Evolutionary conservation across 1,140 invertebrate species (phyloP).

Genomic region (Zaprionus ornatus): DNA sequence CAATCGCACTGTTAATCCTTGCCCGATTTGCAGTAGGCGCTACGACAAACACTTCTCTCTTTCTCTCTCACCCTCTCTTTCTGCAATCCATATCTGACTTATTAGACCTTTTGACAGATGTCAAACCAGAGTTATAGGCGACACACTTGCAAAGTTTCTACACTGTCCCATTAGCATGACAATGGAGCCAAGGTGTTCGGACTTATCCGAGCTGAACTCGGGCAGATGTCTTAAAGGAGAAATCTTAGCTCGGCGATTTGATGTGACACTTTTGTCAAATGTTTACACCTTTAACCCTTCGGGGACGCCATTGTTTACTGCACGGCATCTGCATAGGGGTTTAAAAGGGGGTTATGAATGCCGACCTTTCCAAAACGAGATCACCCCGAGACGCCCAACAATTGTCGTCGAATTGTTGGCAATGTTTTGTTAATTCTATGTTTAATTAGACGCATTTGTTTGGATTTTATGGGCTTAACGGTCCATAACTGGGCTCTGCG

Average conservation of each 20-base stretch:
- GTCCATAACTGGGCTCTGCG: conserved; percentile 1
- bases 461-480: conserved; percentile 46
- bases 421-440: conserved; percentile 67
- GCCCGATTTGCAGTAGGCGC: conserved; percentile 36
- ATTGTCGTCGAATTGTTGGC: conserved; percentile 62
- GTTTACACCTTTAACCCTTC: conserved; percentile 83
- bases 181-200: conserved; percentile 43
- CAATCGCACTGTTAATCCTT: conserved; percentile 58
- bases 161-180: conserved; percentile 60
- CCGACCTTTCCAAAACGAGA: conserved; percentile 4
- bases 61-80: not conserved
- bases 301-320: conserved; percentile 53
- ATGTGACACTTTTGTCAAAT: conserved; percentile 82
- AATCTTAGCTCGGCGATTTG: conserved; percentile 48
- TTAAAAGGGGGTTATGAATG: conserved; percentile 30
- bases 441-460: conserved; percentile 81
- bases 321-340: conserved; percentile 28
- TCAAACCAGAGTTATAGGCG: conserved; percentile 59
- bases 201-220: conserved; percentile 26
- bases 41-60: conserved; percentile 45
- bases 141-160: conserved; percentile 53
- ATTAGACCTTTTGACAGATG: conserved; percentile 78
- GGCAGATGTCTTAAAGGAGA: conserved; percentile 57
- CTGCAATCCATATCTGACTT: conserved; percentile 60
- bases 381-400: conserved; percentile 24